A percentile compares a stretch with the other conserved stretches of the same genome.
Conservation (phyloP, 2,797 vertebrate species). For the Dendrocincla tyrannina region DNA sequence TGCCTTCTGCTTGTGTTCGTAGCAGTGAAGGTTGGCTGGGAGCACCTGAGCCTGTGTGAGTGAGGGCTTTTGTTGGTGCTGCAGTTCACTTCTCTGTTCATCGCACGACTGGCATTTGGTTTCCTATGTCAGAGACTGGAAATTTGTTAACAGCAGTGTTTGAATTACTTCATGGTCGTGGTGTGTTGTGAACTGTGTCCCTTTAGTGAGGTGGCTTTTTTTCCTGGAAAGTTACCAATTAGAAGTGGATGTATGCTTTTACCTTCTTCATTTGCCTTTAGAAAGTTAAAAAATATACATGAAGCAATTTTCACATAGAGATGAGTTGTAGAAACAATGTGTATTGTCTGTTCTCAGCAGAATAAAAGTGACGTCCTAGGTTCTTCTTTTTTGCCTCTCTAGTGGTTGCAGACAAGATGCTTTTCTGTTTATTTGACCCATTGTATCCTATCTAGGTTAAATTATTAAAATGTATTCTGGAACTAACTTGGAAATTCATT, state of each 20-base stretch:
- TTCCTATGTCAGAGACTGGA: neutral
- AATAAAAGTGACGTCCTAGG: neutral
- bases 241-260: neutral
- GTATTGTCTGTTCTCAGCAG: neutral
- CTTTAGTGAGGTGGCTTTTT: neutral
- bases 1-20: neutral
- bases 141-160: neutral
- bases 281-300: neutral
- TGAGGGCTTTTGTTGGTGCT: neutral
- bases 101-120: neutral
- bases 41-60: fast-evolving
- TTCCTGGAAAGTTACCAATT: neutral
- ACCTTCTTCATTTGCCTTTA: neutral
- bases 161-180: neutral
- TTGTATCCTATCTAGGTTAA: neutral
- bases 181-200: neutral
- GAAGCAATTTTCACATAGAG: neutral
- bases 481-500: neutral
- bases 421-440: neutral
- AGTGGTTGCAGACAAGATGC: neutral
- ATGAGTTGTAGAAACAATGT: neutral
- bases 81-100: fast-evolving
- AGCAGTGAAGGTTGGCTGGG: neutral
- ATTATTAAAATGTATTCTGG: neutral
- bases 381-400: neutral